A percentile compares a stretch with the other conserved stretches of the same genome.
Conservation (phyloP, 1,140 invertebrate genomes). For the Aphis craccivora region DNA sequence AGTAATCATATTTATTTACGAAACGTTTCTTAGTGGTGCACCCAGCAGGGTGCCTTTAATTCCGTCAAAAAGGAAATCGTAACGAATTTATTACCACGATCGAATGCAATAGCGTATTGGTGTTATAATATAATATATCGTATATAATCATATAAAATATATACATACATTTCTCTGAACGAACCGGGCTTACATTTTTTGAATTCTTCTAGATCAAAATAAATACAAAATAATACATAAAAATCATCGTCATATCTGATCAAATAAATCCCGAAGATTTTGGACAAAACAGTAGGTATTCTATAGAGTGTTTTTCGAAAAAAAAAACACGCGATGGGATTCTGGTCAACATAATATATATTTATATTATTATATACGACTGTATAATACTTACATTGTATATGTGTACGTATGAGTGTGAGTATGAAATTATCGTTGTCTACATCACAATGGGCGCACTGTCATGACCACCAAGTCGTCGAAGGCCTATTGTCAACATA, state of each 20-base stretch:
- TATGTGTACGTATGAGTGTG: background rate
- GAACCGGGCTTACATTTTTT: background rate
- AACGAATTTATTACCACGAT: background rate
- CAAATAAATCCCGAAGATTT: slow-evolving; percentile 37
- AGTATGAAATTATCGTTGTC: slow-evolving; percentile 15
- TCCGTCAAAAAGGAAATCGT: background rate
- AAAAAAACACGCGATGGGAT: background rate
- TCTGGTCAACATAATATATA: slow-evolving; percentile 6
- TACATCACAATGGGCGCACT: background rate
- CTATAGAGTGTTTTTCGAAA: background rate
- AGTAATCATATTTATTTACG: slow-evolving; percentile 23
- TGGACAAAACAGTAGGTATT: slow-evolving; percentile 48
- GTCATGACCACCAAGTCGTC: slow-evolving; percentile 19
- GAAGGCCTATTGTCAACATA: background rate
- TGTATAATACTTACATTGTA: background rate
- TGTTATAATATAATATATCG: background rate
- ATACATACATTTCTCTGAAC: background rate
- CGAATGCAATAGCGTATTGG: background rate
- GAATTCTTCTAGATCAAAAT: slow-evolving; percentile 25
- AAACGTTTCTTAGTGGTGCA: background rate
- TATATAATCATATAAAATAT: background rate
- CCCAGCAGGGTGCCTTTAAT: background rate
- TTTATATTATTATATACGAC: background rate
- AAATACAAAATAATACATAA: slow-evolving; percentile 11
- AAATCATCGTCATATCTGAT: slow-evolving; percentile 48